Conservation (phyloP, 2,888 invertebrate genomes). For the Perizoma affinitatum region DNA sequence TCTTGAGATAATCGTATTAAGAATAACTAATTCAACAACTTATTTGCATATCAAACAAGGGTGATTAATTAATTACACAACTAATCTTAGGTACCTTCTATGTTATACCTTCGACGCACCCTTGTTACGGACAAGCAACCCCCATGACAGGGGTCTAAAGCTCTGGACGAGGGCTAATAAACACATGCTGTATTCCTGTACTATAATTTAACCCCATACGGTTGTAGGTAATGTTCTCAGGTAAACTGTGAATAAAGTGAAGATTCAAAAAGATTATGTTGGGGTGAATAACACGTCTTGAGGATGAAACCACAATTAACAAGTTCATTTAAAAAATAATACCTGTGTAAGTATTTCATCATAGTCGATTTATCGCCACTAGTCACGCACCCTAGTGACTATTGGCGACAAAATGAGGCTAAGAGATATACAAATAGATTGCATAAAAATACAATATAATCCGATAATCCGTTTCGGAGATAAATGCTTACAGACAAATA, state of each 20-base stretch:
- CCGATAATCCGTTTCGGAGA: too few relatives aligned
- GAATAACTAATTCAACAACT: too few relatives aligned
- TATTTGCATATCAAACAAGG: slow-evolving; percentile 1
- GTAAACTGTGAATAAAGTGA: slow-evolving; percentile 5
- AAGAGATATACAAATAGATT: too few relatives aligned
- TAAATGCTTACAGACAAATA: too few relatives aligned
- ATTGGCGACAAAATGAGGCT: too few relatives aligned
- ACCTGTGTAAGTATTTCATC: too few relatives aligned
- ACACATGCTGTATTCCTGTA: slow-evolving; percentile 42
- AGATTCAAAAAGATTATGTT: neutral
- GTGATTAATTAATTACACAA: slow-evolving; percentile 35
- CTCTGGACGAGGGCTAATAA: slow-evolving; percentile 46
- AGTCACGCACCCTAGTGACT: too few relatives aligned
- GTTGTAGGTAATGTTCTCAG: slow-evolving; percentile 20
- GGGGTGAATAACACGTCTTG: neutral
- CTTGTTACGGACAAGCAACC: slow-evolving; percentile 48
- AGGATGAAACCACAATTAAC: too few relatives aligned
- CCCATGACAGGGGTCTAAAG: slow-evolving; percentile 56
- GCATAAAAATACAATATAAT: too few relatives aligned
- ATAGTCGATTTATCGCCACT: too few relatives aligned
- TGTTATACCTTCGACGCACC: slow-evolving; percentile 41
- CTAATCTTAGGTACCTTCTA: slow-evolving; percentile 23
- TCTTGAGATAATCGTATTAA: too few relatives aligned
- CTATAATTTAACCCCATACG: slow-evolving; percentile 41
- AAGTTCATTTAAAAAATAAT: too few relatives aligned